Conservation (phyloP, 2,888 invertebrate species). For the Mayetiola destructor region DNA sequence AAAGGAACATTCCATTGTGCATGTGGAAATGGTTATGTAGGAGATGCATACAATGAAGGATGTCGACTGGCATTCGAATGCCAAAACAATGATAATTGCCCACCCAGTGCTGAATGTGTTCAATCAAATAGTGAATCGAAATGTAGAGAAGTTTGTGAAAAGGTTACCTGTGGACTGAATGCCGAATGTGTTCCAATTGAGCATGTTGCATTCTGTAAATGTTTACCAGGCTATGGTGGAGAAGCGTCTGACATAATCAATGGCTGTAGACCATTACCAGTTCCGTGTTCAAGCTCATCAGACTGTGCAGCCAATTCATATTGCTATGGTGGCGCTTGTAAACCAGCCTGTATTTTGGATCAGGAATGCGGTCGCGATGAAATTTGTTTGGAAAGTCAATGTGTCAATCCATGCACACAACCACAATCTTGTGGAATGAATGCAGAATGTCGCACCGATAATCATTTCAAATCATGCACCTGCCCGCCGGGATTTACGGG, state of each 20-base stretch:
- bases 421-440: slow-evolving; percentile 71
- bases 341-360: slow-evolving; percentile 63
- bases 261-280: slow-evolving; percentile 63
- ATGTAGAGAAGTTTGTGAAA: slow-evolving; percentile 71
- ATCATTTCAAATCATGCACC: slow-evolving; percentile 62
- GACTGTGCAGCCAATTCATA: slow-evolving; percentile 69
- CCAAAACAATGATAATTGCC: slow-evolving; percentile 62
- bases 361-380: slow-evolving; percentile 67
- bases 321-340: slow-evolving; percentile 65
- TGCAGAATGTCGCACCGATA: slow-evolving; percentile 55
- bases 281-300: slow-evolving; percentile 50
- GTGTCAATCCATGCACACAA: slow-evolving; percentile 61
- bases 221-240: slow-evolving; percentile 63
- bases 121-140: slow-evolving; percentile 56
- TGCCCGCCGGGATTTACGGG: slow-evolving; percentile 80
- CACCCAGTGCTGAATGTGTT: slow-evolving; percentile 60
- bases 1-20: slow-evolving; percentile 66
- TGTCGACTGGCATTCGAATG: slow-evolving; percentile 74
- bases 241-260: slow-evolving; percentile 50
- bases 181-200: slow-evolving; percentile 65
- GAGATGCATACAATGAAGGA: slow-evolving; percentile 72
- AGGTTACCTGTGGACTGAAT: slow-evolving; percentile 63
- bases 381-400: slow-evolving; percentile 68
- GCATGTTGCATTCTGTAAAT: slow-evolving; percentile 64
- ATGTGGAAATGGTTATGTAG: slow-evolving; percentile 65